Conservation (phyloP, 2,797 vertebrate species). For the Gouania willdenowi region DNA sequence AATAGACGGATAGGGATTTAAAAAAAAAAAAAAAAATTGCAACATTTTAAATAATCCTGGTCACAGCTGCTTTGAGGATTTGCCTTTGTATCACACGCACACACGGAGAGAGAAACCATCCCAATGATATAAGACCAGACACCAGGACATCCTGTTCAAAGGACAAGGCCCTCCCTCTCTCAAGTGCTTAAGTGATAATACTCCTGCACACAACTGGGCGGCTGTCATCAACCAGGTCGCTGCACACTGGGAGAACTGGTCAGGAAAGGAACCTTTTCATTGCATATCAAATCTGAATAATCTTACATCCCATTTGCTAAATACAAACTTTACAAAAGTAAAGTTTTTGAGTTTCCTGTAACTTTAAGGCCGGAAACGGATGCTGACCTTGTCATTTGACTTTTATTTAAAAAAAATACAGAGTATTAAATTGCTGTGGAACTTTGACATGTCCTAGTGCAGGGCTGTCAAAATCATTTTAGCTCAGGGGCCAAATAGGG, state of each 20-base stretch:
- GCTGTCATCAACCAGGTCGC: slow-evolving; percentile 57
- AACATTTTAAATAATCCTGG: slow-evolving; percentile 38
- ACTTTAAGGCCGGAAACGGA: too few species aligned
- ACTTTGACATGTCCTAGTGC: too few species aligned
- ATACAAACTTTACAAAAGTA: too few species aligned
- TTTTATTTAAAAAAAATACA: too few species aligned
- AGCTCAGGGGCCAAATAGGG: too few species aligned
- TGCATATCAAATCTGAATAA: slow-evolving; percentile 44
- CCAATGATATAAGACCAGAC: slow-evolving; percentile 49
- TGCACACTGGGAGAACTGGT: slow-evolving; percentile 10
- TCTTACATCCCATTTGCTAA: slow-evolving; percentile 37
- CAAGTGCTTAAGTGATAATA: slow-evolving; percentile 56
- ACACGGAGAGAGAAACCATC: slow-evolving; percentile 20
- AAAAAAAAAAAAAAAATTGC: slow-evolving; percentile 33
- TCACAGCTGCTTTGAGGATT: slow-evolving; percentile 72
- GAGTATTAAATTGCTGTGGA: too few species aligned
- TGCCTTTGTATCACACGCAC: slow-evolving; percentile 40
- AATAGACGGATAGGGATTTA: slow-evolving; percentile 32
- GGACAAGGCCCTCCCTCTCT: slow-evolving; percentile 29
- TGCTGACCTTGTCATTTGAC: too few species aligned
- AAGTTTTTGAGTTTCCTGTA: too few species aligned
- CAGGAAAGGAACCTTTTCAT: slow-evolving; percentile 48
- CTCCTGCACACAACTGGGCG: slow-evolving; percentile 28
- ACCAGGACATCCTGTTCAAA: slow-evolving; percentile 78
- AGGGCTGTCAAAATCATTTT: too few species aligned